Evolutionary conservation across 2,888 invertebrate species (phyloP), one percentile per base, ranked within the genome.

Genomic region (Ecdyonurus torrentis): DNA sequence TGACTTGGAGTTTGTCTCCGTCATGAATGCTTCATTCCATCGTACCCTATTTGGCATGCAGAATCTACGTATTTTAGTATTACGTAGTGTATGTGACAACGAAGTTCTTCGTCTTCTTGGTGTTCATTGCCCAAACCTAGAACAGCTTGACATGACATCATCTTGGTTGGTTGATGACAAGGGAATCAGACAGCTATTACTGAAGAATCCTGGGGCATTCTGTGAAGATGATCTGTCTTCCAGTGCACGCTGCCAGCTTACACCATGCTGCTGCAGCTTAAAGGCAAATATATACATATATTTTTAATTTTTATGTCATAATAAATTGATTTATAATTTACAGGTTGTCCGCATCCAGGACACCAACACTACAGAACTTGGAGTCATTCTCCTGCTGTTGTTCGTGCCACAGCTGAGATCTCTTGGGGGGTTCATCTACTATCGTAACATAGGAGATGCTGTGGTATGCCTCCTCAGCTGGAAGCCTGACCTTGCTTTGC

Each of bases 381-480:
- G 70, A 58, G 70, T 71, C 15, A 55, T 69, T 5, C 66, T 71
- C 63, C 67, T 71, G 22, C 64, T 71, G 3, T 65, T 70, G 37
- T 70, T 71, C 63, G 65, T 70, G 3, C 68, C 70, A 58, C 69
- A 69, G 61, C 64, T 71, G 58, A 69, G 69, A 61, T 70, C 69
- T 18, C 65, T 71, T 3, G 71, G 71, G 15, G 71, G 71, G 3
- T 71, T 71, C 60, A 68, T 71, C 1, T 71, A 71, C 64, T 71
- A 70, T 62, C 68, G 71, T 60, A 71, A 71, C 62, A 69, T 71
- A 25, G 71, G 71, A 15, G 71, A 71, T 65, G 70, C 70, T 15
- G 68, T 71, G 25, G 64, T 70, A 50, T 68, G 65, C 7, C 66
- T 71, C 37, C 37, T 60, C 7, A 24, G 24, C 15, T 59, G 59